Evolutionary conservation across 2,888 invertebrate genomes (phyloP).

Genomic region (Dromius quadrimaculatus): DNA sequence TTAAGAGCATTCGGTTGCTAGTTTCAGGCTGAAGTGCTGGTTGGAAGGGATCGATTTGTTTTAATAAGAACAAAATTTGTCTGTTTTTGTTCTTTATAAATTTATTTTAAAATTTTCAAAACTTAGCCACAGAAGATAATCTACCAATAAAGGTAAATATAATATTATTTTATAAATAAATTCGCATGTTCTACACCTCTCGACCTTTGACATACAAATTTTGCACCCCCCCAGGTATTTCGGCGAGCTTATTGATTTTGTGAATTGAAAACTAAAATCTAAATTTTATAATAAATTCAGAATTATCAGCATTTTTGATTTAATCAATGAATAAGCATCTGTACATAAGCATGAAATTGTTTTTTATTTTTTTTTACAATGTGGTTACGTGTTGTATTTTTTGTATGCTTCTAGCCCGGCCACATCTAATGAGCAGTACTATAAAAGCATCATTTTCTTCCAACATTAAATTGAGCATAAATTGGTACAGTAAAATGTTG

Average conservation of each 20-base stretch:
- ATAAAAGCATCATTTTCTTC: slow-evolving; percentile 68
- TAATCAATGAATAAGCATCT: slow-evolving; percentile 40
- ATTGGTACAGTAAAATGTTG: slow-evolving; percentile 64
- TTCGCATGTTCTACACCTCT: slow-evolving; percentile 5
- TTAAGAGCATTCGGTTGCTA: slow-evolving; percentile 11
- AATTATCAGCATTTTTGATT: background rate
- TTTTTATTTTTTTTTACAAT: slow-evolving; percentile 36
- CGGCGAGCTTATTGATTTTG: slow-evolving; percentile 45
- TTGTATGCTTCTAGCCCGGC: slow-evolving; percentile 58
- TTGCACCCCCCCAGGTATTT: slow-evolving; percentile 36
- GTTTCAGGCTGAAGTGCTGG: slow-evolving; percentile 37
- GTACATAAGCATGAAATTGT: slow-evolving; percentile 44
- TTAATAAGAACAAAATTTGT: slow-evolving; percentile 27
- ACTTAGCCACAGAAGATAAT: background rate
- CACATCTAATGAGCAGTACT: slow-evolving; percentile 65
- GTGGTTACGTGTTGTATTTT: slow-evolving; percentile 46
- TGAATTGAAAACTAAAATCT: slow-evolving; percentile 4
- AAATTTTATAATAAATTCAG: slow-evolving; percentile 1
- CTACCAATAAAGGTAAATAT: slow-evolving; percentile 31
- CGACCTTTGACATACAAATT: background rate
- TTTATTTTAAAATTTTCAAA: slow-evolving; percentile 44
- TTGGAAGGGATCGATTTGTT: slow-evolving; percentile 38
- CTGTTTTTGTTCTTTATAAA: slow-evolving; percentile 48
- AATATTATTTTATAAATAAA: slow-evolving; percentile 3
- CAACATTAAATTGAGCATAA: slow-evolving; percentile 67